phyloP scores from a whole-genome alignment of 2,888 invertebrate species.

The Diabrotica balteata region DNA sequence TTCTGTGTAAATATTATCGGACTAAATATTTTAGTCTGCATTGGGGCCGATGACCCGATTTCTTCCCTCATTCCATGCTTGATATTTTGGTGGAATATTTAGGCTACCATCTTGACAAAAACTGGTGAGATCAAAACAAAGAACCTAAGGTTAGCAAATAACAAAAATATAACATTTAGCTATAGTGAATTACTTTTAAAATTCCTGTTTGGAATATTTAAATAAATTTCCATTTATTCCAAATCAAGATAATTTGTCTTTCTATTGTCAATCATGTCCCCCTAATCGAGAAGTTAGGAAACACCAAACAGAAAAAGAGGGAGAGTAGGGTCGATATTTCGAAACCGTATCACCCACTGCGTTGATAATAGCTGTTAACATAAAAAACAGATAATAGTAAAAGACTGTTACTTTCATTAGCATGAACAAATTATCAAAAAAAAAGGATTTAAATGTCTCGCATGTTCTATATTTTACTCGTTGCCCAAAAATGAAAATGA shows the following conservation, averaged over 20 bases:
- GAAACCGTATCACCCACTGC: conserved; percentile 33
- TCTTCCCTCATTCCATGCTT: too few species aligned
- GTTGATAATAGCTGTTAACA: conserved; percentile 28
- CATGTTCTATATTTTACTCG: conserved; percentile 20
- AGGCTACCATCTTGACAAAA: background rate
- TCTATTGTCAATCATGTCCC: conserved; percentile 25
- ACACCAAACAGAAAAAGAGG: conserved; percentile 22
- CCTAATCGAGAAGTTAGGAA: conserved; percentile 27
- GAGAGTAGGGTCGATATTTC: conserved; percentile 39
- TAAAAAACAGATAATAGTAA: conserved; percentile 17
- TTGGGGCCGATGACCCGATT: too few species aligned
- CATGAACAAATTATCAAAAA: conserved; percentile 5
- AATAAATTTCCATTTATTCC: conserved; percentile 7
- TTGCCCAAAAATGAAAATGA: conserved; percentile 28
- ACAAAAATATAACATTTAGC: background rate
- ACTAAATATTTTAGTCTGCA: too few species aligned
- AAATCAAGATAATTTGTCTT: conserved; percentile 14
- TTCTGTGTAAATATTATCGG: too few species aligned
- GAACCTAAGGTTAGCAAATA: background rate
- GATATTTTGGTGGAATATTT: background rate
- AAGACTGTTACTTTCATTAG: conserved; percentile 1
- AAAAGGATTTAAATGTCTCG: conserved; percentile 11
- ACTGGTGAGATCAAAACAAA: conserved; percentile 1
- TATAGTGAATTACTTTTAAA: background rate
- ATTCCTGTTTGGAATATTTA: conserved; percentile 5